Base-by-base conservation (phyloP, 2,888 invertebrate genomes). In the Euspilapteryx auroguttella region DNA sequence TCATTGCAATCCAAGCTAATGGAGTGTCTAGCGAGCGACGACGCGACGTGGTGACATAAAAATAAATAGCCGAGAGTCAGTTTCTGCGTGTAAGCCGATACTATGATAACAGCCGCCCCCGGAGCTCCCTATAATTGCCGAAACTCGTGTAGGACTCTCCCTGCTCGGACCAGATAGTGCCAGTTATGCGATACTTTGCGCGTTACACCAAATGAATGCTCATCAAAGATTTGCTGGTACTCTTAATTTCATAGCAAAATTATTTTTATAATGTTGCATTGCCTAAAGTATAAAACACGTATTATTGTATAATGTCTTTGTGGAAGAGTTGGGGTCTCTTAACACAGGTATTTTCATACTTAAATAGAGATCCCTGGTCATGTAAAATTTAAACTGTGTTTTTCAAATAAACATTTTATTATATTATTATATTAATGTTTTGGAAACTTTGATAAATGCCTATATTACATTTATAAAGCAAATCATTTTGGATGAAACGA, bases 11-110 rank as follows among this genome's bases (percentile, higher is more conserved):
- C 73, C 71, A 57, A 75, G 65, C 71, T 75, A 75, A 75, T 75
- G 75, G 75, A 75, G 75, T 75, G 73, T 73, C 73, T 68, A 71
- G 69, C 73, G 71, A 75, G n/a, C 73, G 75, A 71, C 69, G 71
- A n/a, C n/a, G 71, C 69, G 31, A 24, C 24, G 32, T 71, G 69
- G 69, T 73, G 75, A 75, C 75, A 75, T 75, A 75, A 75, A 75
- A 75, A 75, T 73, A 75, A 75, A 75, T 75, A 75, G 75, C 66
- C 69, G 58, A 69, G 73, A 71, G 61, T 73, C 75, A 58, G 75
- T 73, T 73, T 73, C 73, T 73, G 65, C 65, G 75, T 34, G 34
- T 75, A 75, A 75, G 75, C 71, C 65, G 75, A 75, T 75, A 75
- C 75, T 75, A 71, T 75, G 75, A 75, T 75, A 75, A 75, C 75